Conservation (phyloP, 2,888 invertebrate genomes). For the Diadegma fenestrale region DNA sequence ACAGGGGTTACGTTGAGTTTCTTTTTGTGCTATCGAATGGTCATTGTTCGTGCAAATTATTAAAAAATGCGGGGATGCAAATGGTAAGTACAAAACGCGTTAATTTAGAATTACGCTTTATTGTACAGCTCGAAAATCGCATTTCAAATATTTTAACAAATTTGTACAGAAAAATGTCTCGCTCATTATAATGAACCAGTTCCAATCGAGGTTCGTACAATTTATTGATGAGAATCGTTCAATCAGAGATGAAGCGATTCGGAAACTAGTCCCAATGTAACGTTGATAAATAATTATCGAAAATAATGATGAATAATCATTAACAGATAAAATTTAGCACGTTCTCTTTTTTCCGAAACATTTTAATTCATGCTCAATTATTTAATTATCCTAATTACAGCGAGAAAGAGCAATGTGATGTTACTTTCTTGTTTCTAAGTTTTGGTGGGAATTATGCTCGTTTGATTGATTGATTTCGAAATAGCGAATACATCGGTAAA, state of each 20-base stretch:
- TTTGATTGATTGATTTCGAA: conserved; percentile 1
- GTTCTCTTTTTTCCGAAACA: background rate
- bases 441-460: conserved; percentile 11
- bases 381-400: conserved; percentile 51
- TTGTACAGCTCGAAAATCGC: conserved; percentile 67
- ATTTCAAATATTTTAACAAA: conserved; percentile 67
- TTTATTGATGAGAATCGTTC: background rate
- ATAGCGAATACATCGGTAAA: conserved; percentile 35
- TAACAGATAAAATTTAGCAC: background rate
- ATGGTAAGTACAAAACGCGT: background rate
- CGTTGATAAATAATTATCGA: background rate
- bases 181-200: conserved; percentile 20
- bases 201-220: conserved; percentile 24
- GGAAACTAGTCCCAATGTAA: background rate
- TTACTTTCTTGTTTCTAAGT: conserved; percentile 27
- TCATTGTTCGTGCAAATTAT: too few relatives aligned
- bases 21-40: too few relatives aligned
- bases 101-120: conserved; percentile 59
- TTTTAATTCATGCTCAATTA: conserved; percentile 22
- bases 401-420: conserved; percentile 39
- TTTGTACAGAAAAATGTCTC: conserved; percentile 67
- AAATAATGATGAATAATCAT: background rate
- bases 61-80: background rate
- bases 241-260: conserved; percentile 4
- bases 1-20: too few relatives aligned